Evolutionary conservation across 2,113 vertebrate species (phyloP).

Genomic region (Menura novaehollandiae): DNA sequence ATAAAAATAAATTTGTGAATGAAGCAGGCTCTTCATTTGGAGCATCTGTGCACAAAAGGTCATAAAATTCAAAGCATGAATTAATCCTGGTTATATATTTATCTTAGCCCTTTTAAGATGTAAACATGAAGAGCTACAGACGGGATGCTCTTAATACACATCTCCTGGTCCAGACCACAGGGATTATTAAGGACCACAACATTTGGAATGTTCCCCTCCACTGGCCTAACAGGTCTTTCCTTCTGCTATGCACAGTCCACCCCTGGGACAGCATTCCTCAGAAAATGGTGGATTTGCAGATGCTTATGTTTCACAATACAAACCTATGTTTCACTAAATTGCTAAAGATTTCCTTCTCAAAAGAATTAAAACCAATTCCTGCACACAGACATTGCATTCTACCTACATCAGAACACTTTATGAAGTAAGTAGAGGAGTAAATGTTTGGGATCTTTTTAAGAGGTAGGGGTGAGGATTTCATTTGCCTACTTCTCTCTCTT

Average conservation of each 20-base stretch:
- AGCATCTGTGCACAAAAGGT: not conserved
- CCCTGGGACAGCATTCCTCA: not conserved
- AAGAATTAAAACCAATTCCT: not conserved
- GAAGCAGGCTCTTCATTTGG: not conserved
- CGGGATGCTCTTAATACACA: not conserved
- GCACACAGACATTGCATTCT: not conserved
- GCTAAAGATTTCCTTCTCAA: not conserved
- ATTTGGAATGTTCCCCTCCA: not conserved
- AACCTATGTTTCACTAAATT: not conserved
- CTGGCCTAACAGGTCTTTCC: not conserved
- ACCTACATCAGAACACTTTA: not conserved
- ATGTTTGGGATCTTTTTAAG: not conserved
- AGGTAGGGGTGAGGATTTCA: not conserved
- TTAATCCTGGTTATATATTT: not conserved
- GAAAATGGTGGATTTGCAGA: not conserved
- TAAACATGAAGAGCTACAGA: not conserved
- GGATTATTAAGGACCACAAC: not conserved
- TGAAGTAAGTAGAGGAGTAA: not conserved
- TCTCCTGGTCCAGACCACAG: not conserved
- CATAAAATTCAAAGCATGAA: not conserved
- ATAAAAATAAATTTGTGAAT: not conserved
- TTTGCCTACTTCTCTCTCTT: not conserved
- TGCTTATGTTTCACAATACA: not conserved
- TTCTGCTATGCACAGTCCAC: not conserved
- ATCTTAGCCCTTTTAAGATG: not conserved